phyloP scores from a whole-genome alignment of 2,888 invertebrate species.

The Tenodera sinensis region DNA sequence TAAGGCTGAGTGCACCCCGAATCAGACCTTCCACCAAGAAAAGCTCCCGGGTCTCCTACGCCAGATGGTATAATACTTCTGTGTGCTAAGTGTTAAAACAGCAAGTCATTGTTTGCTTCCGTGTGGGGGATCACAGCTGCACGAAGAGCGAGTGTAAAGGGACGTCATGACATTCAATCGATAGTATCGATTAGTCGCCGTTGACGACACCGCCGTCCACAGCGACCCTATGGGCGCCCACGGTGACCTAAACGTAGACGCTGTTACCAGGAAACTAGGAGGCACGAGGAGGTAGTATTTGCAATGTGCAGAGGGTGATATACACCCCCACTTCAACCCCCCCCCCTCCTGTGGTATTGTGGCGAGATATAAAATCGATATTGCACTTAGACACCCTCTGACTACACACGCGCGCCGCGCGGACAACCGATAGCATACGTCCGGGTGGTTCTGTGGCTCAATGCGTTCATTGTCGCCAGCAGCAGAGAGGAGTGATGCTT shows the following conservation, averaged over 20 bases:
- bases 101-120: no score
- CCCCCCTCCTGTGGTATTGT: conserved; percentile 20
- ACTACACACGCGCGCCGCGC: conserved; percentile 36
- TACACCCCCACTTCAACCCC: not conserved
- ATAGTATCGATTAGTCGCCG: conserved; percentile 29
- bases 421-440: not conserved
- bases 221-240: conserved; percentile 27
- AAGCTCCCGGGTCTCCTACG: no score
- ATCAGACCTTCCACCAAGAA: no score
- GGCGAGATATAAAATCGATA: not conserved
- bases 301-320: not conserved
- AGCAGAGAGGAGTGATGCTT: not conserved
- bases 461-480: not conserved
- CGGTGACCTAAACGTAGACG: conserved; percentile 31
- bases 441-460: not conserved
- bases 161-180: conserved; percentile 25
- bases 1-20: no score
- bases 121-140: not conserved
- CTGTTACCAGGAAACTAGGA: conserved; percentile 28
- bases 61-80: no score
- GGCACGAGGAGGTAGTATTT: conserved; percentile 26
- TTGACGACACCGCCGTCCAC: not conserved
- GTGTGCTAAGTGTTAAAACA: no score
- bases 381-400: no score
- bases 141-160: not conserved